These are phyloP conservation scores for Euura lappo DNA, from an alignment of 1,140 invertebrate species.

Conservation along the genomic window DNA sequence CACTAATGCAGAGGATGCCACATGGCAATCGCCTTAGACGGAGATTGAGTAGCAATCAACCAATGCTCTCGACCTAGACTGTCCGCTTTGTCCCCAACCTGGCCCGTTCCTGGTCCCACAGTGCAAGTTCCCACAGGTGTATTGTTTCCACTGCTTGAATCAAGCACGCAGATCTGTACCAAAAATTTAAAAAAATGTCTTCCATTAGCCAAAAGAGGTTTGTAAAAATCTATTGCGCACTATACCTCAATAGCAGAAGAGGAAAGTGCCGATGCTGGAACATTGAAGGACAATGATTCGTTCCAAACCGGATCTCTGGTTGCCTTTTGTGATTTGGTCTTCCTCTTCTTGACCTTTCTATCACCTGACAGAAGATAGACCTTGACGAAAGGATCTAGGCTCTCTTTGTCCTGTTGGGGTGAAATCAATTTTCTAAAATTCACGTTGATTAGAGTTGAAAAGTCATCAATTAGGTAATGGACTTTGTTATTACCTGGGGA, in stretches of 20 bases:
- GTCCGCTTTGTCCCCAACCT: constrained; percentile 50
- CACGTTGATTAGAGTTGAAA: not conserved
- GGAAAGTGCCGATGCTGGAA: constrained; percentile 72
- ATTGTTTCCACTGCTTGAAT: constrained; percentile 68
- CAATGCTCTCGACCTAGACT: constrained; percentile 69
- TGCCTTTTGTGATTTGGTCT: constrained; percentile 84
- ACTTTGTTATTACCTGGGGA: constrained; percentile 55
- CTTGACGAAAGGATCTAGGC: constrained; percentile 87
- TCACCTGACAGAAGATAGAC: constrained; percentile 87
- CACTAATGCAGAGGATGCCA: constrained; percentile 74
- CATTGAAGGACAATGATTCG: constrained; percentile 90
- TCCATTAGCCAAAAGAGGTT: constrained; percentile 16
- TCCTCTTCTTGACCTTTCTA: constrained; percentile 89
- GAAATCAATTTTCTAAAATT: not conserved
- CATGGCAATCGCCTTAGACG: constrained; percentile 81
- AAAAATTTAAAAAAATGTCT: constrained; percentile 17
- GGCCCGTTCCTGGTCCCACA: constrained; percentile 69
- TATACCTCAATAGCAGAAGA: constrained; percentile 78
- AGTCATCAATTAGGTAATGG: not conserved
- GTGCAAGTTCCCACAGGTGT: constrained; percentile 75
- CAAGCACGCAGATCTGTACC: constrained; percentile 65
- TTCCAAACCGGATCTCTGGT: constrained; percentile 94
- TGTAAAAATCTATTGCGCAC: constrained; percentile 13
- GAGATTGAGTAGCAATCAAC: constrained; percentile 80
- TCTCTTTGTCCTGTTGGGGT: constrained; percentile 45